Evolutionary conservation across 2,888 invertebrate genomes (phyloP).

Genomic region (Lingula anatina): DNA sequence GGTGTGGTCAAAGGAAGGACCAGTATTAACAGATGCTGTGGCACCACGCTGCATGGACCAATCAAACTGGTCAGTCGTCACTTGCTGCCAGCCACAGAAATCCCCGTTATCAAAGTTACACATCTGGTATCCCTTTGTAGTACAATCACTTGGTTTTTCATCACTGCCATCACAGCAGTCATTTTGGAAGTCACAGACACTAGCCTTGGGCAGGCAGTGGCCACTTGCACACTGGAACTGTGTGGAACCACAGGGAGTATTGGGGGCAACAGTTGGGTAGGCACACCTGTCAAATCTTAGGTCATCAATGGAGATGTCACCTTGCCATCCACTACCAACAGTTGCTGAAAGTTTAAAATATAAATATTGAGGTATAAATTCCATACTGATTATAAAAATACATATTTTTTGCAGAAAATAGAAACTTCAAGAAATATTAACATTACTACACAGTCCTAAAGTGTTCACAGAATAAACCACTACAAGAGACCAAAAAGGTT

Average conservation of each 20-base stretch:
- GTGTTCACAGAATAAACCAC: no score
- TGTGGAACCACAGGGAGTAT: conserved; percentile 15
- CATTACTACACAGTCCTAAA: no score
- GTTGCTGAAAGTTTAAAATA: no score
- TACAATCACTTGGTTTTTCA: conserved; percentile 19
- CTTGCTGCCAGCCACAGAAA: conserved; percentile 33
- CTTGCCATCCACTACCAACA: conserved; percentile 4
- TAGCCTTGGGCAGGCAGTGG: conserved; percentile 26
- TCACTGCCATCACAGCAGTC: conserved; percentile 34
- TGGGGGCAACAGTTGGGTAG: conserved; percentile 22
- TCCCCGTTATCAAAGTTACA: conserved; percentile 38
- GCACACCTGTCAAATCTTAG: conserved; percentile 33
- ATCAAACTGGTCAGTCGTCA: conserved; percentile 27
- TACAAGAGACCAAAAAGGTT: no score
- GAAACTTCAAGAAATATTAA: no score
- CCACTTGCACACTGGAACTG: conserved; percentile 23
- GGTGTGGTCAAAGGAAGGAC: conserved; percentile 46
- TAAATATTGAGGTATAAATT: no score
- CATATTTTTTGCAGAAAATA: no score
- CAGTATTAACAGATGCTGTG: conserved; percentile 25
- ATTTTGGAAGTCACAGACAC: conserved; percentile 27
- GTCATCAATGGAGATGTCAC: conserved; percentile 36
- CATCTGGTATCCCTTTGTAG: conserved; percentile 16
- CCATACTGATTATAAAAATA: no score
- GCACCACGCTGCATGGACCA: conserved; percentile 29